Percentiles rank a stretch among this genome's conserved stretches.
These are phyloP conservation scores for Aphelenchoides besseyi DNA, from an alignment of 1,140 invertebrate species.

Conservation along the genomic window DNA sequence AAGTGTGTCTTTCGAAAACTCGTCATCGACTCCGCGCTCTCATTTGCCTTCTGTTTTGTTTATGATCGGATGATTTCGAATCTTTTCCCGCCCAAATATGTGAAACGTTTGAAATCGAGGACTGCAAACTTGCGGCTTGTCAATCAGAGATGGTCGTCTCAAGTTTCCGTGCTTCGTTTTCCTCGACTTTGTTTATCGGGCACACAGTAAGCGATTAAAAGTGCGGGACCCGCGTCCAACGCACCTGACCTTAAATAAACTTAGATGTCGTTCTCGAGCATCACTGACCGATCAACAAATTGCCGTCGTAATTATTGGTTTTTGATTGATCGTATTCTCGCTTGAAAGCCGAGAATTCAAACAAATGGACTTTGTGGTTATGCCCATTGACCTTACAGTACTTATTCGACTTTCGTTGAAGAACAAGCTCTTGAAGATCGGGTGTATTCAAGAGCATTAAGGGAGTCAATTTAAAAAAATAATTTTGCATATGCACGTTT, in stretches of 20 bases:
- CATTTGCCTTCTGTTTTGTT: no score
- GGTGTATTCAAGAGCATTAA: no score
- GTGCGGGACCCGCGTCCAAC: neutral
- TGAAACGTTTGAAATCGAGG: conserved; percentile 1
- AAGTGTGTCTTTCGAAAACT: neutral
- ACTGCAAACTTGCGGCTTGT: neutral
- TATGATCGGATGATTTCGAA: no score
- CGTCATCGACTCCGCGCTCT: neutral
- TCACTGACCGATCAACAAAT: neutral
- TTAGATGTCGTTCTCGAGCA: neutral
- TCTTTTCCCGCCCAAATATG: neutral
- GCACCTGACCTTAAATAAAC: conserved; percentile 3
- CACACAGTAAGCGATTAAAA: neutral
- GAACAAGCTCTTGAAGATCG: no score
- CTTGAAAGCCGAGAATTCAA: no score
- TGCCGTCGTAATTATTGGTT: neutral
- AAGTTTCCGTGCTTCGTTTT: neutral
- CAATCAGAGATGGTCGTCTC: neutral
- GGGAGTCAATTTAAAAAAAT: no score
- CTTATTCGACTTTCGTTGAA: no score
- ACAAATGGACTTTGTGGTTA: no score
- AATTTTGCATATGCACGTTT: no score
- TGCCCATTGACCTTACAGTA: no score
- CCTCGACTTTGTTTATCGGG: neutral
- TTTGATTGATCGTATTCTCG: neutral